Evolutionary conservation across 2,113 vertebrate species (phyloP).

Genomic region (Etia nguti): DNA sequence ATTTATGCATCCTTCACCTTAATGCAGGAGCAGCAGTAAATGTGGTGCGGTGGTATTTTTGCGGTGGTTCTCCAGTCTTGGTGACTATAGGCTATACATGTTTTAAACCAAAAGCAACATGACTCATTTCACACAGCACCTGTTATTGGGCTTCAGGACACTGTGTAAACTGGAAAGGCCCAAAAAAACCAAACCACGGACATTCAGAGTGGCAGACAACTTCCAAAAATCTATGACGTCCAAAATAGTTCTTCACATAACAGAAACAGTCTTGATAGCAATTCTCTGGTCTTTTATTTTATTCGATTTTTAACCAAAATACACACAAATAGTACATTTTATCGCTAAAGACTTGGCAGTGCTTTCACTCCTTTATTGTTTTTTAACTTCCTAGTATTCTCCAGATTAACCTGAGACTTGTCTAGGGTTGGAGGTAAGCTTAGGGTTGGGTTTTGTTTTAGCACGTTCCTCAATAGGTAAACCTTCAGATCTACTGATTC

Average conservation of each 20-base stretch:
- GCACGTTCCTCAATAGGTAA: background rate
- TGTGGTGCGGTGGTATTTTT: background rate
- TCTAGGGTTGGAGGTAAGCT: background rate
- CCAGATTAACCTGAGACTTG: background rate
- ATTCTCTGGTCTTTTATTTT: background rate
- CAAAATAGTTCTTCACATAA: background rate
- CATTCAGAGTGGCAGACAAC: accelerated
- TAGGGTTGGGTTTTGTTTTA: background rate
- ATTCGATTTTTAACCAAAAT: background rate
- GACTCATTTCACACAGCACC: accelerated
- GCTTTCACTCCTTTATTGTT: background rate
- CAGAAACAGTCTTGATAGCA: accelerated
- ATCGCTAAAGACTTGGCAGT: background rate
- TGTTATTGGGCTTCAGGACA: background rate
- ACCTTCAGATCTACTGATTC: background rate
- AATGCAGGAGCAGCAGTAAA: background rate
- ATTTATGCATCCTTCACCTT: background rate
- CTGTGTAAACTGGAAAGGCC: background rate
- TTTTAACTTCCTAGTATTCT: background rate
- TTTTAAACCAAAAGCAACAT: background rate
- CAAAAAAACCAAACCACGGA: background rate
- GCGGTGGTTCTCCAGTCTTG: background rate
- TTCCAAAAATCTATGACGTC: background rate
- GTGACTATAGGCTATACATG: accelerated
- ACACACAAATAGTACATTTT: background rate